Conservation (phyloP, 2,113 vertebrate species). For the Pteropus alecto region DNA sequence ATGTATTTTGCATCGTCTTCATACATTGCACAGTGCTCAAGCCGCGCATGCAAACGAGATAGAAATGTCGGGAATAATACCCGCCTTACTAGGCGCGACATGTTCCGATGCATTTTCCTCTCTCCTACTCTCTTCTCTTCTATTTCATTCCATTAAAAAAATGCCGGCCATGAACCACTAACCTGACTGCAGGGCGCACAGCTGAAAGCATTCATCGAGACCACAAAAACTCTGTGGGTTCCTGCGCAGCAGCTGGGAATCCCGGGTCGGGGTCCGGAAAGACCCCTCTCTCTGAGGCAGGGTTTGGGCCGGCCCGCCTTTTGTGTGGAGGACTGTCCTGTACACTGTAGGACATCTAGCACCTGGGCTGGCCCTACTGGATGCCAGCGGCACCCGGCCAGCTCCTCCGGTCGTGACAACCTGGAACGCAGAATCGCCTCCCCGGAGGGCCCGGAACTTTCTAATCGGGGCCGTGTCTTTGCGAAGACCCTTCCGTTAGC, state of each 20-base stretch:
- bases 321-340: not conserved
- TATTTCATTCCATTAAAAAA: not conserved
- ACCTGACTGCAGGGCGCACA: not conserved
- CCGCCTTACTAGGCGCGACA: not conserved
- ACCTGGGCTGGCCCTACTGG: not conserved
- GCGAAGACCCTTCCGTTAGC: not conserved
- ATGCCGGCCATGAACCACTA: not conserved
- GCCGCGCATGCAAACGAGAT: not conserved
- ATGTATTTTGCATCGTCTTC: not conserved
- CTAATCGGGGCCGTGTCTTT: not conserved
- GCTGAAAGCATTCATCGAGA: not conserved
- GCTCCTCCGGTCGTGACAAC: not conserved
- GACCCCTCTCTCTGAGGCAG: not conserved
- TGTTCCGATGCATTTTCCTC: not conserved
- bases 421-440: too few relatives aligned
- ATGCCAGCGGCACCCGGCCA: fast-evolving
- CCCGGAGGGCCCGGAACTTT: not conserved
- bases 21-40: not conserved
- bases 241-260: not conserved
- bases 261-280: not conserved
- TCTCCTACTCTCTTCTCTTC: not conserved
- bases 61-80: not conserved
- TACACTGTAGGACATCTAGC: not conserved
- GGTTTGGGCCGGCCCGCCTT: not conserved
- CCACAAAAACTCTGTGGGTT: not conserved